These are phyloP conservation scores for Mesitornis unicolor DNA, from an alignment of 2,113 vertebrate genomes.

Conservation along the genomic window DNA sequence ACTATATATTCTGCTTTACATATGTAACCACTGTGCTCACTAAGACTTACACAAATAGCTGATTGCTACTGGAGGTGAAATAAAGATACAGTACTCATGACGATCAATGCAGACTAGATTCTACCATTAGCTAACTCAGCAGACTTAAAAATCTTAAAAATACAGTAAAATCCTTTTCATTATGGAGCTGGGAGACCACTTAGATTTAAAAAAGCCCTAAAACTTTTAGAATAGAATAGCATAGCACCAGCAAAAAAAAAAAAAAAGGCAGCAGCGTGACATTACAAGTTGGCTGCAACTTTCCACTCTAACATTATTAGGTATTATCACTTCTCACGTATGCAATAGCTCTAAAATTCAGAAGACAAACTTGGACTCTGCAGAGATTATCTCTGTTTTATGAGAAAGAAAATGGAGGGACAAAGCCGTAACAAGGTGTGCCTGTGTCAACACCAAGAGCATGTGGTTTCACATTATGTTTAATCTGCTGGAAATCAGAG, in stretches of 20 bases:
- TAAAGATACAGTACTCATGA: not conserved
- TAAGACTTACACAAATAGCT: not conserved
- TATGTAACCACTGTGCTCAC: not conserved
- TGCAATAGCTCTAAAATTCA: not conserved
- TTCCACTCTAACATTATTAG: not conserved
- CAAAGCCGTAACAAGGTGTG: not conserved
- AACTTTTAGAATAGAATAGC: not conserved
- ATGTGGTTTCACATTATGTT: not conserved
- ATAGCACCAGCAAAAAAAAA: not conserved
- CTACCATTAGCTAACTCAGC: not conserved
- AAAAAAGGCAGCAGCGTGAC: not conserved
- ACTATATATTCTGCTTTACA: not conserved
- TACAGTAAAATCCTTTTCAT: not conserved
- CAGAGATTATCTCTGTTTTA: not conserved
- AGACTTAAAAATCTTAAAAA: not conserved
- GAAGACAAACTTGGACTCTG: not conserved
- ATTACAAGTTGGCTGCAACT: not conserved
- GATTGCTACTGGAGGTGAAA: not conserved
- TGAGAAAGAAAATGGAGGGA: not conserved
- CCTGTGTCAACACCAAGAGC: not conserved
- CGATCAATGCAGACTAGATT: not conserved
- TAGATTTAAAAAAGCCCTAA: not conserved
- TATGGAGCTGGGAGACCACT: not conserved
- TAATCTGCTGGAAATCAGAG: not conserved
- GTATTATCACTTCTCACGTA: accelerated